phyloP scores from a whole-genome alignment of 2,113 vertebrate genomes.

The Cyprinodon tularosa region DNA sequence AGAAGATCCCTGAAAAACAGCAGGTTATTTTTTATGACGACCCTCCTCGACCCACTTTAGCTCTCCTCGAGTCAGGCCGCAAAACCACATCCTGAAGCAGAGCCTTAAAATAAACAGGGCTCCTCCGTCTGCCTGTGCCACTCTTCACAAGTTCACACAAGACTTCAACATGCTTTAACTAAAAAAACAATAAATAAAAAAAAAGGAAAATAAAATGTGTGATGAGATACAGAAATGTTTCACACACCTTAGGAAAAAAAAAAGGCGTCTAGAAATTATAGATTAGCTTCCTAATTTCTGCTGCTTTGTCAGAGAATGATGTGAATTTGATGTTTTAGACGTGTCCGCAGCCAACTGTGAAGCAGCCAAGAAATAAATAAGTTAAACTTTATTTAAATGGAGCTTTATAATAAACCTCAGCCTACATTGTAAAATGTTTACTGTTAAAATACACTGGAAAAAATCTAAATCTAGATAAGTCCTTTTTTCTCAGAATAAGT shows the following conservation, averaged over 20 bases:
- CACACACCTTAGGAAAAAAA: too few species aligned
- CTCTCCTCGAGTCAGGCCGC: constrained; percentile 19
- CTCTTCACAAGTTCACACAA: background rate
- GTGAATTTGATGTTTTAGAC: background rate
- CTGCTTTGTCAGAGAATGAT: too few species aligned
- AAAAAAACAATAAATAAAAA: background rate
- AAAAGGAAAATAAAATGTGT: background rate
- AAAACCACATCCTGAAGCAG: constrained; percentile 54
- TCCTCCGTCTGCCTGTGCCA: constrained; percentile 4
- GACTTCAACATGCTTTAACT: background rate
- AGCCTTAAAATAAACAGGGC: constrained; percentile 39
- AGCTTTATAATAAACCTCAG: too few species aligned
- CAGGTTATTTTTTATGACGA: background rate
- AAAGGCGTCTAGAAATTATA: too few species aligned
- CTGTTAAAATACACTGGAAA: too few species aligned
- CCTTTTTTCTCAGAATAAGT: too few species aligned
- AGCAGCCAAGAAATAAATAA: background rate
- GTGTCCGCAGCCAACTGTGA: background rate
- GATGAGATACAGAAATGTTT: too few species aligned
- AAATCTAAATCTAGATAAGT: too few species aligned
- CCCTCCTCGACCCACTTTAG: constrained; percentile 18
- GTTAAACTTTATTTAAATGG: too few species aligned
- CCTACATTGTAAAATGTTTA: too few species aligned
- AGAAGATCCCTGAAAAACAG: constrained; percentile 23
- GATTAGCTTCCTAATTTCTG: too few species aligned